phyloP scores from a whole-genome alignment of 2,113 vertebrate species.

The Xenopus laevis region DNA sequence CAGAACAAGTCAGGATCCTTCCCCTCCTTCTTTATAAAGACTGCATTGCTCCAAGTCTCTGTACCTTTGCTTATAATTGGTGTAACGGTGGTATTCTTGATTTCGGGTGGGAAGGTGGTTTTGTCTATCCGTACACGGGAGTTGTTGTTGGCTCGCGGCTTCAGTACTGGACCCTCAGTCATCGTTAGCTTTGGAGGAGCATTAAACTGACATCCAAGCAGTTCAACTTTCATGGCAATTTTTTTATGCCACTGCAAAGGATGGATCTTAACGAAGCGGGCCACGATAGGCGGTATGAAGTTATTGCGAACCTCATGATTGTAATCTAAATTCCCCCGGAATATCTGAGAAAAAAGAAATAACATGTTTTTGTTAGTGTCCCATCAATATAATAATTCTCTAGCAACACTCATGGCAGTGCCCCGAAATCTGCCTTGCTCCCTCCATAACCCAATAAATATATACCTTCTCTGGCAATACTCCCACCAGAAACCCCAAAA shows the following conservation, averaged over 20 bases:
- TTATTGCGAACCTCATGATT: slow-evolving; percentile 92
- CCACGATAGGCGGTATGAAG: slow-evolving; percentile 90
- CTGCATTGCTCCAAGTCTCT: too few relatives aligned
- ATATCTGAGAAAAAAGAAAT: slow-evolving; percentile 73
- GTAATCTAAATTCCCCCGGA: slow-evolving; percentile 92
- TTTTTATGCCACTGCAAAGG: slow-evolving; percentile 88
- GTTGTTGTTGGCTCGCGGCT: slow-evolving; percentile 55
- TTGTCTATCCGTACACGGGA: slow-evolving; percentile 58
- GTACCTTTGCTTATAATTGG: slow-evolving; percentile 80
- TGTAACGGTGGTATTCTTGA: slow-evolving; percentile 88
- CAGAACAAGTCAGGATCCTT: background rate
- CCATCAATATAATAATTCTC: too few relatives aligned
- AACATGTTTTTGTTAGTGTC: too few relatives aligned
- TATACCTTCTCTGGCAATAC: too few relatives aligned
- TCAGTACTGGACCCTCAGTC: slow-evolving; percentile 45
- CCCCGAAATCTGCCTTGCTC: too few relatives aligned
- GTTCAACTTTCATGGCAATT: slow-evolving; percentile 90
- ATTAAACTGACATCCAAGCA: slow-evolving; percentile 82
- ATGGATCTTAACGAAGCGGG: slow-evolving; percentile 84
- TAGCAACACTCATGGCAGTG: too few relatives aligned
- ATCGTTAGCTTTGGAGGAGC: slow-evolving; percentile 56
- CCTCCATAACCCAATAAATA: too few relatives aligned
- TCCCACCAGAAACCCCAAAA: too few relatives aligned
- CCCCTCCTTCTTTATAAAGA: too few relatives aligned
- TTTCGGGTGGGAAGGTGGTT: slow-evolving; percentile 78